Percentiles rank a stretch among this genome's conserved stretches.
phyloP scores from a whole-genome alignment of 2,888 invertebrate genomes.

The Drosophila meridionalis region DNA sequence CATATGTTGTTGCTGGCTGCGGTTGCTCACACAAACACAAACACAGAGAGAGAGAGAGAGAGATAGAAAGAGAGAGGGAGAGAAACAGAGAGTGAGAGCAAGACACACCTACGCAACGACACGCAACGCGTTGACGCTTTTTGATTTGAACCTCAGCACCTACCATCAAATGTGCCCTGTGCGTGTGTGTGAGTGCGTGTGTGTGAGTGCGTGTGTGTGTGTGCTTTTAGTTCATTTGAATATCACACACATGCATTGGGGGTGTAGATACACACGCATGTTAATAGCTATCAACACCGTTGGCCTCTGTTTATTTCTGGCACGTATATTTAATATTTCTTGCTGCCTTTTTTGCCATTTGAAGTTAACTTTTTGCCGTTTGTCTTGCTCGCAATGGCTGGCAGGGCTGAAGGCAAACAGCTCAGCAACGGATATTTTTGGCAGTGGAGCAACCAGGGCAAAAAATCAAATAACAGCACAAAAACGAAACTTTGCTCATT shows the following conservation, averaged over 20 bases:
- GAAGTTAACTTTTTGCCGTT: conserved; percentile 56
- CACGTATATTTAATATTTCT: conserved; percentile 46
- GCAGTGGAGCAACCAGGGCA: conserved; percentile 25
- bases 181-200: conserved; percentile 12
- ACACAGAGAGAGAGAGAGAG: neutral
- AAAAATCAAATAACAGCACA: conserved; percentile 61
- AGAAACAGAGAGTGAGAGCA: neutral
- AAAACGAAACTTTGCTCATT: conserved; percentile 76
- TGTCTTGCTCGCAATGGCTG: conserved; percentile 31
- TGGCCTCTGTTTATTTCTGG: conserved; percentile 48
- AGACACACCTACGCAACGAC: conserved; percentile 53
- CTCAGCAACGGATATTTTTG: conserved; percentile 40
- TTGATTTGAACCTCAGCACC: conserved; percentile 71
- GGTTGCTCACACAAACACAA: conserved; percentile 44
- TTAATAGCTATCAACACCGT: conserved; percentile 70
- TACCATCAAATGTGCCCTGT: conserved; percentile 41
- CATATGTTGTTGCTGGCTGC: conserved; percentile 61
- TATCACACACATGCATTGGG: conserved; percentile 53
- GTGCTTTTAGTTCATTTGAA: conserved; percentile 65
- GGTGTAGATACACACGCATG: conserved; percentile 53
- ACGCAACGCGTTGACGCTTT: conserved; percentile 80
- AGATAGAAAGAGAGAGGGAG: neutral
- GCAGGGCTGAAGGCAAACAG: conserved; percentile 23
- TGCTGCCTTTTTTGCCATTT: conserved; percentile 49
- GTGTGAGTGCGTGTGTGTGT: conserved; percentile 19